Conservation (phyloP, 2,113 vertebrate genomes). For the Rynchops niger region DNA sequence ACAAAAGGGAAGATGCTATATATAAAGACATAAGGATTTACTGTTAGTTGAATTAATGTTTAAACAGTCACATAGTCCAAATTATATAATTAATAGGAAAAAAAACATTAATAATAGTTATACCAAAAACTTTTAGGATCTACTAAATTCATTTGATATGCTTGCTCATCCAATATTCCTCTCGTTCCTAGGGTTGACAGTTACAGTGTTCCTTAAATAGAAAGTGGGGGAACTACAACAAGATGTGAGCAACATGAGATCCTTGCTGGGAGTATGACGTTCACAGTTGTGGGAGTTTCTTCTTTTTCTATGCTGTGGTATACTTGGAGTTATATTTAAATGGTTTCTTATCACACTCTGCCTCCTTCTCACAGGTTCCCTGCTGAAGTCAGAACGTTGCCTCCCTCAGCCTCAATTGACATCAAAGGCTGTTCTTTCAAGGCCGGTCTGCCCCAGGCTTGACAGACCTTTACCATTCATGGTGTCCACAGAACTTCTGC, state of each 20-base stretch:
- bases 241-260: background rate
- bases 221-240: background rate
- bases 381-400: background rate
- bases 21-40: background rate
- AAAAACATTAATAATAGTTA: background rate
- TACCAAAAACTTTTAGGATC: background rate
- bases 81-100: background rate
- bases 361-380: background rate
- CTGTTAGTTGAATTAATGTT: background rate
- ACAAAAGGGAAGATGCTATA: background rate
- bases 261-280: background rate
- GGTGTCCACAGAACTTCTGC: background rate
- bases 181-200: background rate
- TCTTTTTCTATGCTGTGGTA: background rate
- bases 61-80: background rate
- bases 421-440: background rate
- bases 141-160: background rate
- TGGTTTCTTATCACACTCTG: background rate
- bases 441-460: background rate
- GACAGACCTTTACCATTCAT: background rate
- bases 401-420: background rate
- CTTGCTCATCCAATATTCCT: background rate
- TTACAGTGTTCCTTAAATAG: background rate
- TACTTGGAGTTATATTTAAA: background rate
- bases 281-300: conserved; percentile 8